Base-by-base conservation (phyloP, 2,888 invertebrate species). In the Cataglyphis altisquamis region DNA sequence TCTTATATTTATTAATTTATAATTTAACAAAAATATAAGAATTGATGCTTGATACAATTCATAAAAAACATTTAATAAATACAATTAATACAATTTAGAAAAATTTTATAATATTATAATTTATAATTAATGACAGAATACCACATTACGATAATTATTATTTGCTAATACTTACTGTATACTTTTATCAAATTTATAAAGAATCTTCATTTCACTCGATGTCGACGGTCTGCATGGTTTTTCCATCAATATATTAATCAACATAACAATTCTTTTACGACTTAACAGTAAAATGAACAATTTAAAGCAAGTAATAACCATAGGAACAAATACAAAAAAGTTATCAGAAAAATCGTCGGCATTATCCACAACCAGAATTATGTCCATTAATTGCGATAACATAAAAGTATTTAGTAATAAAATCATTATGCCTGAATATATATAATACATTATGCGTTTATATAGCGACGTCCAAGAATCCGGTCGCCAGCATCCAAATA, bases 81-180 rank as follows among this genome's bases (percentile, higher is more conserved):
- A 25, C 25, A 25, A 1, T 25, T 25, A 60, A 21, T 3, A 55
- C 3, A 9, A 25, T 60, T 60, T 2, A 36, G 15, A 55, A 15
- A 57, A 25, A 3, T 39, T 72, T 62, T n/a, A 74, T n/a, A 41
- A 29, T n/a, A 60, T 39, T 41, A 55, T 32, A 15, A 36, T 39
- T 1, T 55, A 32, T n/a, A 60, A 3, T 60, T n/a, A 48, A n/a
- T 48, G 6, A 60, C 4, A 25, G 0, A 36, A 29, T 57, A 57
- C 18, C 15, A 12, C 15, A 32, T 41, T 39, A 60, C 25, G 1
- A 39, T 41, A 18, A 32, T 18, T 62, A 25, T 57, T 25, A 4
- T 73, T 41, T 72, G 8, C 0, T 25, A 57, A 72, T 57, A 82
- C 88, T 81, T 52, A 88, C 88, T 68, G 32, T 32, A 64, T 70